Evolutionary conservation across 1,140 invertebrate genomes (phyloP).

Genomic region (Sinella curviseta): DNA sequence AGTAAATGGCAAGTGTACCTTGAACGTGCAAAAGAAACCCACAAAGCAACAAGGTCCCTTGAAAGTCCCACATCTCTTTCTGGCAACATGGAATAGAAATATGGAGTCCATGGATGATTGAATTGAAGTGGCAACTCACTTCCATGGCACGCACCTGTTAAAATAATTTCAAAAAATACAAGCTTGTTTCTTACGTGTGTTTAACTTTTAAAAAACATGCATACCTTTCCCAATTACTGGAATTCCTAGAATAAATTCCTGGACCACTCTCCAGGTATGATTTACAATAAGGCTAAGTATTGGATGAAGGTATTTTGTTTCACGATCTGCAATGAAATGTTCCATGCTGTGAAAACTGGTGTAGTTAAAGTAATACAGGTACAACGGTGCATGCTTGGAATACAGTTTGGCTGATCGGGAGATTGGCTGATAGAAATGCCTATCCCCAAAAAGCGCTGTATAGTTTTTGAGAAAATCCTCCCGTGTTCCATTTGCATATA

Average conservation of each 20-base stretch:
- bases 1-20: background rate
- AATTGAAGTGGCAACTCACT: background rate
- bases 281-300: background rate
- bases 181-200: background rate
- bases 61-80: background rate
- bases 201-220: background rate
- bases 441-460: background rate
- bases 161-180: background rate
- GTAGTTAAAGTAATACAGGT: constrained; percentile 13
- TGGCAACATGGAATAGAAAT: background rate
- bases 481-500: background rate
- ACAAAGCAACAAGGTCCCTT: background rate
- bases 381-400: background rate
- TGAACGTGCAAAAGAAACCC: constrained; percentile 2
- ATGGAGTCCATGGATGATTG: constrained; percentile 8
- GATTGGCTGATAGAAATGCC: background rate
- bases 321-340: background rate
- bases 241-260: background rate
- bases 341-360: constrained; percentile 9
- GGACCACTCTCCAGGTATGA: background rate
- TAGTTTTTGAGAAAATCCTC: background rate
- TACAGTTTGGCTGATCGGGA: background rate
- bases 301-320: background rate
- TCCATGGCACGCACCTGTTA: background rate
- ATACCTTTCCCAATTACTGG: background rate